Evolutionary conservation across 37 sponge, comb jelly and placozoan genomes (phyloP).

Genomic region (Spongilla lacustris): DNA sequence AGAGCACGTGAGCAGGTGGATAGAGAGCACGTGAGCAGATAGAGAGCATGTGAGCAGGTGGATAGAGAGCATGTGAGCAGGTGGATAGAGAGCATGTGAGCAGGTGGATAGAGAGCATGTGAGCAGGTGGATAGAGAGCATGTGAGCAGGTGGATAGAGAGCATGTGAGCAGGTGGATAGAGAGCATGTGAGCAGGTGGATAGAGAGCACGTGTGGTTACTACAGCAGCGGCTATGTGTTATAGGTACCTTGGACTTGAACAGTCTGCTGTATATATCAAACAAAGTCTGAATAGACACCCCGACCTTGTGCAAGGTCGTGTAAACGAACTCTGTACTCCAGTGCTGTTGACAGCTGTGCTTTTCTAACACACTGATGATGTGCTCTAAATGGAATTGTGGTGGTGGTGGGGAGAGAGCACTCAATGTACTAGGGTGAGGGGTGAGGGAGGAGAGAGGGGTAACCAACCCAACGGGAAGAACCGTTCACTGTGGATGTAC

Average conservation of each 20-base stretch:
- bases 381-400: constrained; percentile 27
- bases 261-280: constrained; percentile 69
- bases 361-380: constrained; percentile 72
- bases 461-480: constrained; percentile 71
- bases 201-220: neutral
- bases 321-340: constrained; percentile 52
- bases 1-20: neutral
- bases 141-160: too few relatives aligned
- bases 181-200: neutral
- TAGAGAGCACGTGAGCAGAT: neutral
- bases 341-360: constrained; percentile 55
- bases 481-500: constrained; percentile 75
- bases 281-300: constrained; percentile 52
- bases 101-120: constrained; percentile 8
- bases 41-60: too few relatives aligned
- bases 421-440: neutral
- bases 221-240: neutral
- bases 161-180: neutral
- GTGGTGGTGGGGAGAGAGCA: neutral
- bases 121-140: constrained; percentile 30
- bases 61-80: too few relatives aligned
- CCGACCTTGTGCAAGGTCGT: constrained; percentile 61
- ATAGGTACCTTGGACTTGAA: constrained; percentile 73
- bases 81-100: neutral
- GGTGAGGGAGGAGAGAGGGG: neutral